Evolutionary conservation across 2,888 invertebrate species (phyloP).

Genomic region (Sinodicranocentrus sp.): DNA sequence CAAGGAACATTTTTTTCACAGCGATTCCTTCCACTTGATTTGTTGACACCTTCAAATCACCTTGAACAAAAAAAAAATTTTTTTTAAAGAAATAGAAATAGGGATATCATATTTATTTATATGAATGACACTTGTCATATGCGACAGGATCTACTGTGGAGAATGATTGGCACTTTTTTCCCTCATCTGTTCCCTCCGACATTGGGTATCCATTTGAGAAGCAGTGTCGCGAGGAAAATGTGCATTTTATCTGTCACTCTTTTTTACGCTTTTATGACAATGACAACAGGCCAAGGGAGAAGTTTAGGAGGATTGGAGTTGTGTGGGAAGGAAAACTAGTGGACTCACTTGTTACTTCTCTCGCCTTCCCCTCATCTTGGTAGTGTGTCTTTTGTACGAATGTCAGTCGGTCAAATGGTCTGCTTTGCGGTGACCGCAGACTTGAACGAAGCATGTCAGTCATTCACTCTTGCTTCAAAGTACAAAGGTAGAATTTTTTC

Average conservation of each 20-base stretch:
- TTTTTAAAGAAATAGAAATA: slow-evolving; percentile 30
- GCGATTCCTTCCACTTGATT: slow-evolving; percentile 55
- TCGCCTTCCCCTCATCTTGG: not conserved
- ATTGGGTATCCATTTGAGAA: not conserved
- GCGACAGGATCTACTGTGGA: slow-evolving; percentile 12
- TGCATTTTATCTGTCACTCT: slow-evolving; percentile 63
- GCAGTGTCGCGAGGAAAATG: slow-evolving; percentile 18
- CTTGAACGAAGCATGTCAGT: too few relatives aligned
- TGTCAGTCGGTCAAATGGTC: slow-evolving; percentile 2
- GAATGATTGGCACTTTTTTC: slow-evolving; percentile 63
- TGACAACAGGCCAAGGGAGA: not conserved
- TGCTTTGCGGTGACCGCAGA: not conserved
- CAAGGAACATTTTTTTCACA: slow-evolving; percentile 17
- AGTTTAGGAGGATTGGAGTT: not conserved
- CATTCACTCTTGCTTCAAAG: too few relatives aligned
- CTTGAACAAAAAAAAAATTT: slow-evolving; percentile 42
- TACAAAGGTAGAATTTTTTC: too few relatives aligned
- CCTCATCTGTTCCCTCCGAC: not conserved
- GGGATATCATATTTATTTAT: slow-evolving; percentile 29
- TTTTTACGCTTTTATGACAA: slow-evolving; percentile 52
- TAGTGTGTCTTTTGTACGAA: not conserved
- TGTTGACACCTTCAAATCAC: slow-evolving; percentile 57
- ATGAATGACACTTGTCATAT: slow-evolving; percentile 63
- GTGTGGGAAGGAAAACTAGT: not conserved
- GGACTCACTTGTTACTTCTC: slow-evolving; percentile 8